Percentiles rank a stretch among this genome's conserved stretches.
Conservation (phyloP, 2,888 invertebrate genomes). For the Drosophila setosimentum region DNA sequence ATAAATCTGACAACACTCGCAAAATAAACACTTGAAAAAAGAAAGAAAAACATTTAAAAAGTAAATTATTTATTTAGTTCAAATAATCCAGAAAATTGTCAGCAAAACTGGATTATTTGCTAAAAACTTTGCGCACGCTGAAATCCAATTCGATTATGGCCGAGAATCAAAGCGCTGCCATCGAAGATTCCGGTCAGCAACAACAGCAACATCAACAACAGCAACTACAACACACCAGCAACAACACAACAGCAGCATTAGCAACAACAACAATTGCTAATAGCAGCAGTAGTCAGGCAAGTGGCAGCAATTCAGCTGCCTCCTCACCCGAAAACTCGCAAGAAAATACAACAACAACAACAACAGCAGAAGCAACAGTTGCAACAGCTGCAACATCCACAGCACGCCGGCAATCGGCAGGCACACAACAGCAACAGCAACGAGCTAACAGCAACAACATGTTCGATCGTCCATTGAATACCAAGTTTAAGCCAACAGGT, state of each 20-base stretch:
- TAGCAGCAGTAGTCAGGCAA: slow-evolving; percentile 61
- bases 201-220: slow-evolving; percentile 80
- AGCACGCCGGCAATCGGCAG: slow-evolving; percentile 47
- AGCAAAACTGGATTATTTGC: slow-evolving; percentile 84
- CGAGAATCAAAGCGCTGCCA: slow-evolving; percentile 85
- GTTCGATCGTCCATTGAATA: slow-evolving; percentile 81
- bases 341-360: slow-evolving; percentile 68
- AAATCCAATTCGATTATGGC: slow-evolving; percentile 85
- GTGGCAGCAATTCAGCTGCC: slow-evolving; percentile 73
- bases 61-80: slow-evolving; percentile 4
- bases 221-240: slow-evolving; percentile 48
- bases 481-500: slow-evolving; percentile 76
- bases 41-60: background rate
- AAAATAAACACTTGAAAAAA: slow-evolving; percentile 14
- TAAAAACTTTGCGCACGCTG: slow-evolving; percentile 83
- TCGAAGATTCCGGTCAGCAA: slow-evolving; percentile 84
- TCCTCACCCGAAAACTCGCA: slow-evolving; percentile 82
- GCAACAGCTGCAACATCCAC: slow-evolving; percentile 29
- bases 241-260: slow-evolving; percentile 40
- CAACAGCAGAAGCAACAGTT: slow-evolving; percentile 30
- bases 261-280: slow-evolving; percentile 59
- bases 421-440: slow-evolving; percentile 36
- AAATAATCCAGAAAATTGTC: slow-evolving; percentile 74
- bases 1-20: slow-evolving; percentile 6
- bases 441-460: slow-evolving; percentile 65